Percentiles rank a stretch among this genome's conserved stretches.
Evolutionary conservation across 2,113 vertebrate genomes (phyloP).

Genomic region (Anolis carolinensis): DNA sequence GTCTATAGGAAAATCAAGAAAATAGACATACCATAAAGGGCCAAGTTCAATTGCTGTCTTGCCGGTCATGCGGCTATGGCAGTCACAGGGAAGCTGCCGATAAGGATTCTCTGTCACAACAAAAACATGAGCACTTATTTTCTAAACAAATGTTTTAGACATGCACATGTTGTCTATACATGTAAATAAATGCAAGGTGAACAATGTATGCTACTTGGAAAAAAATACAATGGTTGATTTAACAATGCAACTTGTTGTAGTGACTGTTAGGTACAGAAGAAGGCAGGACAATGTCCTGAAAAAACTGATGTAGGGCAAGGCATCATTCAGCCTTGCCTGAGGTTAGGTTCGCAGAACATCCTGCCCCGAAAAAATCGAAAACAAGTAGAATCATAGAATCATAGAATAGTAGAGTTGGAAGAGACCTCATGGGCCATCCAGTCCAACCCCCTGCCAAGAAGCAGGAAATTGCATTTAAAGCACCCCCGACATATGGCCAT

Average conservation of each 20-base stretch:
- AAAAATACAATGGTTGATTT: background rate
- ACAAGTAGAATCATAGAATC: no score
- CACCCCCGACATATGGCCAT: no score
- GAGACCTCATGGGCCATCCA: no score
- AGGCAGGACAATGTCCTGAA: background rate
- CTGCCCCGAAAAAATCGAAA: no score
- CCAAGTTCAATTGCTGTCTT: conserved; percentile 94
- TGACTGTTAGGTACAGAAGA: background rate
- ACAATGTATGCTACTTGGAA: background rate
- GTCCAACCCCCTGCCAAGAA: no score
- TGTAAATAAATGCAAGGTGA: background rate
- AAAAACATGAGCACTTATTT: background rate
- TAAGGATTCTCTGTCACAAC: conserved; percentile 83
- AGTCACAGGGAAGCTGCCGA: conserved; percentile 89
- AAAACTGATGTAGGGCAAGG: no score
- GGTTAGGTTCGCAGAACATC: no score
- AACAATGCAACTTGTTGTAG: background rate
- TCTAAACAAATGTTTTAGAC: background rate
- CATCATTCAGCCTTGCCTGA: no score
- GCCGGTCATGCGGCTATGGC: conserved; percentile 92
- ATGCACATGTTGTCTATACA: background rate
- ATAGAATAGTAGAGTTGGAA: no score
- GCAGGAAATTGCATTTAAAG: no score
- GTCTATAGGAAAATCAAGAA: background rate
- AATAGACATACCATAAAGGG: conserved; percentile 86